Evolutionary conservation across 2,797 vertebrate genomes (phyloP).

Genomic region (Ambastaia sidthimunki): DNA sequence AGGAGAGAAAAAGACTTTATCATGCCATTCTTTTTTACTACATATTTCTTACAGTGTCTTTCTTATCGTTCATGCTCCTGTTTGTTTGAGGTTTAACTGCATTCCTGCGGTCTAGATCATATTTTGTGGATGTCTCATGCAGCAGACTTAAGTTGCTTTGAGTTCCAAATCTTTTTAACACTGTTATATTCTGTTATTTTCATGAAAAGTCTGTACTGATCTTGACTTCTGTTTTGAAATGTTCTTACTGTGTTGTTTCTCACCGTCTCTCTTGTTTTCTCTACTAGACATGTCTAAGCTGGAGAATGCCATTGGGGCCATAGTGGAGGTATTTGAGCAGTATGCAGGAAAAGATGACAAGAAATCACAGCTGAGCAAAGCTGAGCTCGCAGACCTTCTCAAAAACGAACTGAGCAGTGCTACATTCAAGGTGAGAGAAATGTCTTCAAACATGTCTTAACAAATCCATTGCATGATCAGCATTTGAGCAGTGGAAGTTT

Average conservation of each 20-base stretch:
- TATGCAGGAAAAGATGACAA: constrained; percentile 65
- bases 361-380: constrained; percentile 65
- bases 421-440: constrained; percentile 68
- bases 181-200: neutral
- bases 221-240: neutral
- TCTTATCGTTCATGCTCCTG: neutral
- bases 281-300: constrained; percentile 70
- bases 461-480: constrained; percentile 4
- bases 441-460: constrained; percentile 10
- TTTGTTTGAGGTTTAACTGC: neutral
- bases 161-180: neutral
- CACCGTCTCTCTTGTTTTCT: neutral
- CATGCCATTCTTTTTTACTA: too few species aligned
- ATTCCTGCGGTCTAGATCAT: neutral
- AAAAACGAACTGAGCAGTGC: constrained; percentile 65
- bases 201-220: neutral
- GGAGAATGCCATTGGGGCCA: constrained; percentile 67
- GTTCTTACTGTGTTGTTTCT: neutral
- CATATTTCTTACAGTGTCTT: too few species aligned
- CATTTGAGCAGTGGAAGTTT: neutral
- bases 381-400: constrained; percentile 66
- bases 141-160: neutral
- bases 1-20: too few species aligned
- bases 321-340: constrained; percentile 74
- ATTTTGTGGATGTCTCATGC: neutral